These are phyloP conservation scores for Leucosticte australis DNA, from an alignment of 2,113 vertebrate genomes.

Conservation along the genomic window DNA sequence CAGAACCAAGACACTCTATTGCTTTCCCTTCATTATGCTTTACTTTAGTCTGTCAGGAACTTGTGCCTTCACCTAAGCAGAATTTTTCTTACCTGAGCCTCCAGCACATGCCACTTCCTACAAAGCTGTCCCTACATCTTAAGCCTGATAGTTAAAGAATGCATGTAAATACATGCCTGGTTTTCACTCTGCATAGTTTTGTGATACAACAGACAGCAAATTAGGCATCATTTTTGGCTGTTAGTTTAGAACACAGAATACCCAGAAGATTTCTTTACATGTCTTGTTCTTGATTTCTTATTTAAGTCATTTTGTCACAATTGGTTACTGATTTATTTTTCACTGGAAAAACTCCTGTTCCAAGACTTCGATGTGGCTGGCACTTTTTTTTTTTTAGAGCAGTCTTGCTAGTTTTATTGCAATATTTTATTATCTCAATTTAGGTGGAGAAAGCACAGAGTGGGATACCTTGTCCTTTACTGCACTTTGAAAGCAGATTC, in stretches of 20 bases:
- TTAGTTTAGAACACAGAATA: not conserved
- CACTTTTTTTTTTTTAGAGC: not conserved
- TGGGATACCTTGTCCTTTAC: not conserved
- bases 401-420: not conserved
- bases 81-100: not conserved
- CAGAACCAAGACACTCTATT: not conserved
- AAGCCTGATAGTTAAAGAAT: constrained; percentile 32
- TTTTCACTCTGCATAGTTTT: constrained; percentile 28
- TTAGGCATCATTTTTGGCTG: not conserved
- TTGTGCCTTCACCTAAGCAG: not conserved
- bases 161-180: constrained; percentile 7
- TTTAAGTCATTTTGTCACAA: not conserved
- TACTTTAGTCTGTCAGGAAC: not conserved
- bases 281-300: not conserved
- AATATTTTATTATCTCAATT: not conserved
- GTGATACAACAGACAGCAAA: constrained; percentile 22
- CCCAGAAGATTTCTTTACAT: not conserved
- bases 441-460: not conserved
- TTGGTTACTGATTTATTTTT: not conserved
- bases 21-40: not conserved
- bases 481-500: constrained; percentile 39
- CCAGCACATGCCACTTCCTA: constrained; percentile 19
- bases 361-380: not conserved
- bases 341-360: not conserved
- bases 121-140: constrained; percentile 7